Evolutionary conservation across 2,113 vertebrate genomes (phyloP).

Genomic region (Semicossyphus pulcher): DNA sequence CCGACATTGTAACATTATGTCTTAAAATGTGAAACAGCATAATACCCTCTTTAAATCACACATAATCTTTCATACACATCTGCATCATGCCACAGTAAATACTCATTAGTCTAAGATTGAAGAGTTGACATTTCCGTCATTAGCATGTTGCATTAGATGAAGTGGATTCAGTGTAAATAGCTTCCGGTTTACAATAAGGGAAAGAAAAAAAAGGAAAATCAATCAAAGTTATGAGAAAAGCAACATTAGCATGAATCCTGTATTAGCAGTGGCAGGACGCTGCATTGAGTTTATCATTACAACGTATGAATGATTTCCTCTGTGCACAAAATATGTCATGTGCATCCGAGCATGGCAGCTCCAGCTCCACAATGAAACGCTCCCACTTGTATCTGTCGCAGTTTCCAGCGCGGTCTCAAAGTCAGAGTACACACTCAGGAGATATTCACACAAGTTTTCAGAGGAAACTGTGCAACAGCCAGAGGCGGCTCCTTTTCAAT

Average conservation of each 20-base stretch:
- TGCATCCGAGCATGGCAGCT: slow-evolving; percentile 8
- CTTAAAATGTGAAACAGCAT: no score
- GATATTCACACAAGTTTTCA: slow-evolving; percentile 17
- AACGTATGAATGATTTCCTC: slow-evolving; percentile 22
- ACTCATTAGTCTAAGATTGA: not conserved
- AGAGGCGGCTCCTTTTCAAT: not conserved
- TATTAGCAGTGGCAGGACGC: not conserved
- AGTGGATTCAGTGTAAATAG: not conserved
- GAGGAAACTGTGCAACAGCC: not conserved
- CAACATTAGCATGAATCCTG: slow-evolving; percentile 1
- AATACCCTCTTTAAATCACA: not conserved
- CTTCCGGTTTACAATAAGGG: not conserved
- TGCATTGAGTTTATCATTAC: slow-evolving; percentile 16
- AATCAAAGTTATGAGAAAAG: not conserved
- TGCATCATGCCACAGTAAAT: slow-evolving; percentile 2
- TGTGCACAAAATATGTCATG: not conserved
- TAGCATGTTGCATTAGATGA: not conserved
- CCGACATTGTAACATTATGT: no score
- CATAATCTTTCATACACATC: not conserved
- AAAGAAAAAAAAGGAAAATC: not conserved
- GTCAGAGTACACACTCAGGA: slow-evolving; percentile 8
- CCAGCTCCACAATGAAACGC: slow-evolving; percentile 2
- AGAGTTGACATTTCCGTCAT: not conserved
- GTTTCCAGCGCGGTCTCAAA: slow-evolving; percentile 14
- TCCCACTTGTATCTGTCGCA: slow-evolving; percentile 18